Conservation (phyloP, 2,113 vertebrate genomes). For the Sapajus apella region DNA sequence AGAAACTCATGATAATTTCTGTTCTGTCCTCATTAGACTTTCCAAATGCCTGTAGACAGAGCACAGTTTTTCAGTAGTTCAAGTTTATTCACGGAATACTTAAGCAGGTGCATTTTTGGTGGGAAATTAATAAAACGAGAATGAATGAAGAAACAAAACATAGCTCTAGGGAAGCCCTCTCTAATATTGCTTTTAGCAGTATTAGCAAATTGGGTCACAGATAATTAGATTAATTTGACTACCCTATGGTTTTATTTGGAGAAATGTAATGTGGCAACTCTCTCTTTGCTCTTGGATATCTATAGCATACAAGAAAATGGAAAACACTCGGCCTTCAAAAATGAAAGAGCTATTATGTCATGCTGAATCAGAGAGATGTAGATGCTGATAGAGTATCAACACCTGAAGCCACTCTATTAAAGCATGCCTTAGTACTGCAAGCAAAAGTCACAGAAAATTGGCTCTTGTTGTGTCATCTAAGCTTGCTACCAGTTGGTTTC, state of each 20-base stretch:
- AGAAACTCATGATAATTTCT: background rate
- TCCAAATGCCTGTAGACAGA: background rate
- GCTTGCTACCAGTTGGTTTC: constrained; percentile 26
- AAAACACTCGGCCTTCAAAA: constrained; percentile 24
- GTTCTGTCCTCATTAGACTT: background rate
- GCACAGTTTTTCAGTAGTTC: background rate
- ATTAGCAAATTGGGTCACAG: constrained; percentile 45
- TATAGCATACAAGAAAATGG: constrained; percentile 9
- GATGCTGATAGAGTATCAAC: background rate
- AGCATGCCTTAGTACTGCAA: background rate
- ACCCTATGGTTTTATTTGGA: constrained; percentile 49
- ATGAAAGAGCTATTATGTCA: constrained; percentile 28
- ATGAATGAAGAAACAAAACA: background rate
- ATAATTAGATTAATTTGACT: constrained; percentile 56
- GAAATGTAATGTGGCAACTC: constrained; percentile 48
- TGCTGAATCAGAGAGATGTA: background rate
- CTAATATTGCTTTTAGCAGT: constrained; percentile 36
- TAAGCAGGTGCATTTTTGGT: constrained; percentile 3
- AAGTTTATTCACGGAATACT: background rate
- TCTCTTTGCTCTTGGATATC: constrained; percentile 29
- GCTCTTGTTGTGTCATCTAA: background rate
- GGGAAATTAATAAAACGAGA: background rate
- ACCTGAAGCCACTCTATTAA: constrained; percentile 15
- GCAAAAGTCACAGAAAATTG: constrained; percentile 21
- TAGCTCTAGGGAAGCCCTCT: background rate